Evolutionary conservation across 2,113 vertebrate species (phyloP).

Genomic region (Erythrocercus mccallii): DNA sequence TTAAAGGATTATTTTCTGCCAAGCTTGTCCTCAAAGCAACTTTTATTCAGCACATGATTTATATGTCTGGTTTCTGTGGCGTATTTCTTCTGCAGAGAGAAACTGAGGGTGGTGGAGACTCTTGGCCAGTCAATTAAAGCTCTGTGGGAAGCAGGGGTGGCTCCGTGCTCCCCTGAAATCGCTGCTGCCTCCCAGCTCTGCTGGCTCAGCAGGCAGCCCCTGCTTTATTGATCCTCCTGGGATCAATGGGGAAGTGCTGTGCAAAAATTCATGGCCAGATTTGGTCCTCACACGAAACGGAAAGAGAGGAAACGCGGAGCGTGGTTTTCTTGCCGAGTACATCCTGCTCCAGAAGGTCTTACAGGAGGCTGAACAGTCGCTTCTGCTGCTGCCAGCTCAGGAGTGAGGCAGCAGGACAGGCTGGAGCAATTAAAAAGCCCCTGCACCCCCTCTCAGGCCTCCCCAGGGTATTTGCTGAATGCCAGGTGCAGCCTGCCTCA

Average conservation of each 20-base stretch:
- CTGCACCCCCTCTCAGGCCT: background rate
- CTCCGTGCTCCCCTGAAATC: background rate
- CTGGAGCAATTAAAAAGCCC: background rate
- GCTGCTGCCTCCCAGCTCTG: rapidly evolving
- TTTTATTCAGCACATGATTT: background rate
- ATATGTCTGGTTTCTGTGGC: background rate
- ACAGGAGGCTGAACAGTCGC: background rate
- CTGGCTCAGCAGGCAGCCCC: background rate
- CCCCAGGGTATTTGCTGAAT: background rate
- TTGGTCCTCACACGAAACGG: background rate
- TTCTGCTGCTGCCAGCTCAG: background rate
- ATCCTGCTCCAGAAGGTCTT: background rate
- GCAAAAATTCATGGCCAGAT: background rate
- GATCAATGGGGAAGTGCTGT: background rate
- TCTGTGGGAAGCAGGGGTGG: background rate
- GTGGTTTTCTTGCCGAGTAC: background rate
- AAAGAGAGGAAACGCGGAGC: background rate
- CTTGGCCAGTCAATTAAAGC: background rate
- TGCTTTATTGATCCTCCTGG: background rate
- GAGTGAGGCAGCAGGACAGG: background rate
- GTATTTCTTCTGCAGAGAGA: background rate
- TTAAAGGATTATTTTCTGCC: background rate
- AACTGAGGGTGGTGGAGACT: background rate
- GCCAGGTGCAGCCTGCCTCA: background rate
- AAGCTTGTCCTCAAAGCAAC: background rate